Percentiles rank a stretch among this genome's conserved stretches.
Evolutionary conservation across 1,140 invertebrate species (phyloP).

Genomic region (Neodiprion lecontei): DNA sequence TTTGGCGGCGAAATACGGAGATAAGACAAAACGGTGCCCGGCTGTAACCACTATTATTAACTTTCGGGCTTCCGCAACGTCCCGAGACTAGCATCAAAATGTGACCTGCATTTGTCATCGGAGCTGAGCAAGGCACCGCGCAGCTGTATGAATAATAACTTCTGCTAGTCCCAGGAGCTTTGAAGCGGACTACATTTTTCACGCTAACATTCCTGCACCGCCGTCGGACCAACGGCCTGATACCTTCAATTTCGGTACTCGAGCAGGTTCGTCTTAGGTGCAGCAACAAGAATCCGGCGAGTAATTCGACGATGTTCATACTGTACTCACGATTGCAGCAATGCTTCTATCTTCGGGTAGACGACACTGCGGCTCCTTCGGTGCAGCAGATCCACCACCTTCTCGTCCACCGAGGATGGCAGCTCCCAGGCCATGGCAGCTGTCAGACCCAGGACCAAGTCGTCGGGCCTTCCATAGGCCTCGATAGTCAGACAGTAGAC

Average conservation of each 20-base stretch:
- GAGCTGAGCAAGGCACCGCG: not conserved
- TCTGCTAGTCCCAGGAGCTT: not conserved
- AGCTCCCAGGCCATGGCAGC: conserved; percentile 60
- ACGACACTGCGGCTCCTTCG: conserved; percentile 50
- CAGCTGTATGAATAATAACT: not conserved
- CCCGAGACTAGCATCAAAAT: not conserved
- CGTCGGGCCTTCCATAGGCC: conserved; percentile 46
- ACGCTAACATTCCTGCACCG: not conserved
- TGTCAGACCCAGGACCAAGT: conserved; percentile 57
- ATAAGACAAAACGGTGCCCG: too few relatives aligned
- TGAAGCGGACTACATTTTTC: not conserved
- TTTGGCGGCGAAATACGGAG: too few relatives aligned
- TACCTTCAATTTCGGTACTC: not conserved
- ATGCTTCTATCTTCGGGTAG: conserved; percentile 59
- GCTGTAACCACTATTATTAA: too few relatives aligned
- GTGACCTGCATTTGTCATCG: not conserved
- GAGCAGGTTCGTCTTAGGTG: not conserved
- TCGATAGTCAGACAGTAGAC: conserved; percentile 60
- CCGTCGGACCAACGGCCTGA: not conserved
- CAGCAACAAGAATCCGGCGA: not conserved
- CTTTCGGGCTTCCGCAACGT: too few relatives aligned
- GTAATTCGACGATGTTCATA: not conserved
- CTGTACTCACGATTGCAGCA: conserved; percentile 56
- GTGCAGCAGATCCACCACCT: conserved; percentile 49
- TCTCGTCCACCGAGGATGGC: conserved; percentile 52